Evolutionary conservation across 2,113 vertebrate genomes (phyloP).

Genomic region (Copsychus sechellarum): DNA sequence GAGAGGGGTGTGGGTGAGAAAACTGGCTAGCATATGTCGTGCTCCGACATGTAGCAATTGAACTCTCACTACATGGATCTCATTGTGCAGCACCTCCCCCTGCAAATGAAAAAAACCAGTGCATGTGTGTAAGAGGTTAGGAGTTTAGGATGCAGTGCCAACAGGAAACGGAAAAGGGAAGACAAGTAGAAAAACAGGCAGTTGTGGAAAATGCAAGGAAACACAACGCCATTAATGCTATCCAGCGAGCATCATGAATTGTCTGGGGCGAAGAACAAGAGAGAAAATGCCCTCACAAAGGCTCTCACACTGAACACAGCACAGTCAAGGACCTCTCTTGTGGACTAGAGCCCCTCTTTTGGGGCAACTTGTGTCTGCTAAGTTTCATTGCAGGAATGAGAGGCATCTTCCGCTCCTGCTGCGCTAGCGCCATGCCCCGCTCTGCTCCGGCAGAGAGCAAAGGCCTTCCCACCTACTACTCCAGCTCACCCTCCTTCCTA

Average conservation of each 20-base stretch:
- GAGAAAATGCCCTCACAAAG: neutral
- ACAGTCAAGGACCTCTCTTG: neutral
- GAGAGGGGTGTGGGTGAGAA: slow-evolving; percentile 61
- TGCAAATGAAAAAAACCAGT: neutral
- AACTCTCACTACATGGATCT: slow-evolving; percentile 39
- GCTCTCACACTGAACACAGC: neutral
- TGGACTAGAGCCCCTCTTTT: neutral
- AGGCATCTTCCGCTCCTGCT: neutral
- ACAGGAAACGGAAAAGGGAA: slow-evolving; percentile 43
- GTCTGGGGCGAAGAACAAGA: neutral
- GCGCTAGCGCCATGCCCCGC: accelerated
- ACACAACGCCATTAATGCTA: neutral
- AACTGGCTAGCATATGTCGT: slow-evolving; percentile 47
- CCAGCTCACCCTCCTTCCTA: neutral
- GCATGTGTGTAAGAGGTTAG: slow-evolving; percentile 32
- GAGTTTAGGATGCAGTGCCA: slow-evolving; percentile 12
- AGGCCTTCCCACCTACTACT: neutral
- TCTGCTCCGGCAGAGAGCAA: neutral
- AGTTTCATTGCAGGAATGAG: neutral
- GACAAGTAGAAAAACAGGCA: slow-evolving; percentile 44
- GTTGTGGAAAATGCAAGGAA: slow-evolving; percentile 6
- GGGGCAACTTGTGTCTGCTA: neutral
- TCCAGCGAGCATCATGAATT: neutral
- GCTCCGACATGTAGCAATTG: neutral
- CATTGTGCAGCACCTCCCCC: slow-evolving; percentile 29